phyloP scores from a whole-genome alignment of 2,888 invertebrate genomes.

The Torymus auratus region DNA sequence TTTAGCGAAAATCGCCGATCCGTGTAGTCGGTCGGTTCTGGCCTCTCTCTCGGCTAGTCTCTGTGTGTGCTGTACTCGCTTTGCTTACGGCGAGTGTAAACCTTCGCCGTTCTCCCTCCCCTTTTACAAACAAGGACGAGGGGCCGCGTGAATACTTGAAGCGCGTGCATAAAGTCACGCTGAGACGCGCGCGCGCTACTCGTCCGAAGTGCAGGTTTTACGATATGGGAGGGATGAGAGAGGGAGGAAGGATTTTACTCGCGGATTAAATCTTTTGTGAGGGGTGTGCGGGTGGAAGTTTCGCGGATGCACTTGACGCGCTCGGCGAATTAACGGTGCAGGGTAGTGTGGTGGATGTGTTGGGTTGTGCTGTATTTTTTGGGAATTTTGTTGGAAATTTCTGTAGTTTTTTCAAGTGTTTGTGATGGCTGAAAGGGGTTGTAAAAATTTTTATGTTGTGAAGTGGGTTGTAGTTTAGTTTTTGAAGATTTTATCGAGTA shows the following conservation, averaged over 20 bases:
- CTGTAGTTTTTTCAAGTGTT: no score
- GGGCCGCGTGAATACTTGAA: background rate
- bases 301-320: no score
- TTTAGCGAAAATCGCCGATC: slow-evolving; percentile 49
- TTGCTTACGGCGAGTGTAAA: background rate
- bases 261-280: slow-evolving; percentile 25
- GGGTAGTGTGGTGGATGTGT: no score
- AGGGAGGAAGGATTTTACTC: slow-evolving; percentile 4
- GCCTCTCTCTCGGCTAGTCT: background rate
- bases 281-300: background rate
- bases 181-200: background rate
- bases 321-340: no score
- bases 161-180: background rate
- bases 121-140: slow-evolving; percentile 15
- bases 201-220: slow-evolving; percentile 4
- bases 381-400: no score
- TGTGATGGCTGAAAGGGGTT: no score
- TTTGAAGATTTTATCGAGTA: no score
- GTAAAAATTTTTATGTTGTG: no score
- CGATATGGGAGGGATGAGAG: background rate
- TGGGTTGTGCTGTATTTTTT: no score
- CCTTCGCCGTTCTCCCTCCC: background rate
- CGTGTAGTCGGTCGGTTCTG: slow-evolving; percentile 37
- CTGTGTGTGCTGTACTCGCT: background rate
- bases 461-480: no score